Percentiles rank a stretch among this genome's conserved stretches.
Evolutionary conservation across 1,140 invertebrate genomes (phyloP).

Genomic region (Platyscapa corneri): DNA sequence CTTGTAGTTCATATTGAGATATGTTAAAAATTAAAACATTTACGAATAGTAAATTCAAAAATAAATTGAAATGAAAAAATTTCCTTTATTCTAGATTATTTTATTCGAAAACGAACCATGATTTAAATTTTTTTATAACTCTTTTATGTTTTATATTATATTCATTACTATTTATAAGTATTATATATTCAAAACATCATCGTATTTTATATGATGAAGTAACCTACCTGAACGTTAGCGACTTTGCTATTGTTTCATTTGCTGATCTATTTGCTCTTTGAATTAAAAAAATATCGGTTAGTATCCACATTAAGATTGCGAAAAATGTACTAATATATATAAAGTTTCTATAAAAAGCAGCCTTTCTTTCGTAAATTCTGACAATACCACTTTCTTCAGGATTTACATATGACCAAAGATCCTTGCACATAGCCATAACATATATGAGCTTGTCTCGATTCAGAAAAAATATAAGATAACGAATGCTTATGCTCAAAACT

Average conservation of each 20-base stretch:
- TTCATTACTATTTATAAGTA: too few species aligned
- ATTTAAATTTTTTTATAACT: too few species aligned
- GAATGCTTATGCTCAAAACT: neutral
- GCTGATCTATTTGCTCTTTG: neutral
- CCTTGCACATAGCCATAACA: neutral
- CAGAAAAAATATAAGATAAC: neutral
- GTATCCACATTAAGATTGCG: neutral
- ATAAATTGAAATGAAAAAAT: too few species aligned
- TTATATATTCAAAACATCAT: too few species aligned
- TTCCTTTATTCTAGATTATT: too few species aligned
- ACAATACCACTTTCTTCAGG: neutral
- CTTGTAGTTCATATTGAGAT: too few species aligned
- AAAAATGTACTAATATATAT: neutral
- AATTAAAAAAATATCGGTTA: neutral
- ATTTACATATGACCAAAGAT: neutral
- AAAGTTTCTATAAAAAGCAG: neutral
- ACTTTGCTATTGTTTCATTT: neutral
- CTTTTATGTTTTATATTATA: too few species aligned
- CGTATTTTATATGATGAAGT: neutral
- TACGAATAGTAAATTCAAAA: too few species aligned
- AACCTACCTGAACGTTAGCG: conserved; percentile 27
- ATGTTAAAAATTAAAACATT: too few species aligned
- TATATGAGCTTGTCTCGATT: neutral
- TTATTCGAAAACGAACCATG: too few species aligned
- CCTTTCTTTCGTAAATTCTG: conserved; percentile 6